phyloP scores from a whole-genome alignment of 2,888 invertebrate species.

The Sphecodes monilicornis region DNA sequence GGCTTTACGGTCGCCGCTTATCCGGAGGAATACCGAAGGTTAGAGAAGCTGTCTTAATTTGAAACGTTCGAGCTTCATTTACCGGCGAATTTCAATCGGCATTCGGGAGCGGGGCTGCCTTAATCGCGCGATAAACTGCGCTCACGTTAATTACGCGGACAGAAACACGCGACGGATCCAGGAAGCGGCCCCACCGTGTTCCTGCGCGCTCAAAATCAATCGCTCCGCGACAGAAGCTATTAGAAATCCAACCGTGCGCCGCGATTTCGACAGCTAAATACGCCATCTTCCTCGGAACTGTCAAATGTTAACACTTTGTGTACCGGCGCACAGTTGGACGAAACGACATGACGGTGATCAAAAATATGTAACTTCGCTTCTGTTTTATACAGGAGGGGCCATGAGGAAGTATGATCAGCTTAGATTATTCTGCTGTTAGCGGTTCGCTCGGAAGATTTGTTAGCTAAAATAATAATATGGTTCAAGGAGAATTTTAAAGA shows the following conservation, averaged over 20 bases:
- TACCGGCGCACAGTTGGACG: too few species aligned
- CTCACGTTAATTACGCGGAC: conserved; percentile 34
- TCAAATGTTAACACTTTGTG: not conserved
- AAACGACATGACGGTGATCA: too few species aligned
- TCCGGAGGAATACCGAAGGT: conserved; percentile 50
- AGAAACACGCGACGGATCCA: conserved; percentile 29
- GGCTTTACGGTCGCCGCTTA: conserved; percentile 63
- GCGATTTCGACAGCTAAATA: not conserved
- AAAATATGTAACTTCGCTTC: too few species aligned
- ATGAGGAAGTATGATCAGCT: too few species aligned
- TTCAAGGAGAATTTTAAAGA: too few species aligned
- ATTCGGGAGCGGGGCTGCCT: conserved; percentile 19
- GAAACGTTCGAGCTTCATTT: conserved; percentile 60
- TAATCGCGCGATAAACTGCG: conserved; percentile 53
- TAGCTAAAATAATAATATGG: too few species aligned
- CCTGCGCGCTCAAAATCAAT: conserved; percentile 3
- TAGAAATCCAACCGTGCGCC: not conserved
- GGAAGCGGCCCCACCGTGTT: not conserved
- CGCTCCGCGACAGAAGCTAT: conserved; percentile 13
- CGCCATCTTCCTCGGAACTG: not conserved
- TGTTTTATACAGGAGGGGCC: too few species aligned
- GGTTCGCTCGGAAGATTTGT: too few species aligned
- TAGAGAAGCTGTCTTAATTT: conserved; percentile 56
- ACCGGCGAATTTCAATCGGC: conserved; percentile 45
- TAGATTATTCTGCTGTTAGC: too few species aligned